phyloP scores from a whole-genome alignment of 2,797 vertebrate species.

The Moxostoma hubbsi region DNA sequence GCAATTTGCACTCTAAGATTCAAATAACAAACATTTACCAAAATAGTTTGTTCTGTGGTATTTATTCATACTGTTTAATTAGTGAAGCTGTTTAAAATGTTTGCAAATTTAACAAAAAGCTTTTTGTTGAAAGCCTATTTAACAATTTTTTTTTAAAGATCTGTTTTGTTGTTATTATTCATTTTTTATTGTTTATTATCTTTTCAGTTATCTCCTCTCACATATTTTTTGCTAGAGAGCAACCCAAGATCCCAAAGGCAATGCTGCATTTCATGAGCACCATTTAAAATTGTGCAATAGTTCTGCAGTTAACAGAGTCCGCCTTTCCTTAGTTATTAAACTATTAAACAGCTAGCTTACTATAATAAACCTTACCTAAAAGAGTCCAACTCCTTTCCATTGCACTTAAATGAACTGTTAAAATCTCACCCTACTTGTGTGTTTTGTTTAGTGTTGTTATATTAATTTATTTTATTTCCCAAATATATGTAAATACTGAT shows the following conservation, averaged over 20 bases:
- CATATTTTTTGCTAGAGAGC: slow-evolving; percentile 6
- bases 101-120: neutral
- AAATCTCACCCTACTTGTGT: neutral
- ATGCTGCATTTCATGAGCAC: neutral
- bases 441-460: neutral
- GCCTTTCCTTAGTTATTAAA: slow-evolving; percentile 1
- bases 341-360: neutral
- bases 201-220: neutral
- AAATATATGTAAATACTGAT: slow-evolving; percentile 16
- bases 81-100: slow-evolving; percentile 3
- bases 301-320: slow-evolving; percentile 12
- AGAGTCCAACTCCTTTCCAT: slow-evolving; percentile 19
- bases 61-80: slow-evolving; percentile 23
- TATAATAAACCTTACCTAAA: neutral
- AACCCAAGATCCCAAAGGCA: neutral
- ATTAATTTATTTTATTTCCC: slow-evolving; percentile 36
- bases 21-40: slow-evolving; percentile 40
- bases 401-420: slow-evolving; percentile 40
- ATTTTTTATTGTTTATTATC: slow-evolving; percentile 4
- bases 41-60: slow-evolving; percentile 24
- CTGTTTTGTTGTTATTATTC: neutral
- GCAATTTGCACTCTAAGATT: slow-evolving; percentile 43
- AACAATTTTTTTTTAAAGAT: neutral
- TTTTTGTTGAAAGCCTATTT: neutral
- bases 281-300: slow-evolving; percentile 12